Evolutionary conservation across 1,140 invertebrate genomes (phyloP).

Genomic region (Lineus longissimus): DNA sequence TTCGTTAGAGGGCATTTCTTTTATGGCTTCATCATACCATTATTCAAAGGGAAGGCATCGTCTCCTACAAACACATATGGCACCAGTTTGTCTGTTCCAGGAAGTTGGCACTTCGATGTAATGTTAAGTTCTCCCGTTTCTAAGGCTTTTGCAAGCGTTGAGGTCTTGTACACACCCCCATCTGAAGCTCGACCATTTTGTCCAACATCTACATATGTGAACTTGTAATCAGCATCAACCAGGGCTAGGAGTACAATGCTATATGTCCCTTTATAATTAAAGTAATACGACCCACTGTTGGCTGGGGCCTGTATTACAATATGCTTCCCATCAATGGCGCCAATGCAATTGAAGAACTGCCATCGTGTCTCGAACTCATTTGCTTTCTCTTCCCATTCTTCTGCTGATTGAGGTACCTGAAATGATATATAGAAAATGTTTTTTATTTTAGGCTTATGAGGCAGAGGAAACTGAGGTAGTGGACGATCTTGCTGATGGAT

Average conservation of each 20-base stretch:
- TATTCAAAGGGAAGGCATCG: conserved; percentile 6
- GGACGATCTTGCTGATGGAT: no score
- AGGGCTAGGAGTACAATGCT: background rate
- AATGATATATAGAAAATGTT: no score
- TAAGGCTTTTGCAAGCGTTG: background rate
- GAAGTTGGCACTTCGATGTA: background rate
- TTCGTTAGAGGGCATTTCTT: background rate
- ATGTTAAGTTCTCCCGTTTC: background rate
- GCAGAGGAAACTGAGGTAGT: no score
- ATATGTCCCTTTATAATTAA: conserved; percentile 1
- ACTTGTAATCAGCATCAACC: background rate
- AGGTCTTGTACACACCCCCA: background rate
- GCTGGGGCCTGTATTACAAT: background rate
- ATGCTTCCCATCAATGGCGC: no score
- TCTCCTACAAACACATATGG: background rate
- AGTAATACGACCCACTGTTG: background rate
- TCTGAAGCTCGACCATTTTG: background rate
- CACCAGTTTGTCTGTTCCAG: background rate
- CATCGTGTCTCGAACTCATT: no score
- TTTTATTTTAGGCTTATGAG: no score
- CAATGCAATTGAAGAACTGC: no score
- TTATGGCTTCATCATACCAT: background rate
- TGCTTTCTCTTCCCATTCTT: no score
- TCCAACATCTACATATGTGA: conserved; percentile 1
- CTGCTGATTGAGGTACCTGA: no score